Evolutionary conservation across 2,113 vertebrate species (phyloP), one percentile per base, ranked within the genome.

Genomic region (Thamnophis sirtalis): DNA sequence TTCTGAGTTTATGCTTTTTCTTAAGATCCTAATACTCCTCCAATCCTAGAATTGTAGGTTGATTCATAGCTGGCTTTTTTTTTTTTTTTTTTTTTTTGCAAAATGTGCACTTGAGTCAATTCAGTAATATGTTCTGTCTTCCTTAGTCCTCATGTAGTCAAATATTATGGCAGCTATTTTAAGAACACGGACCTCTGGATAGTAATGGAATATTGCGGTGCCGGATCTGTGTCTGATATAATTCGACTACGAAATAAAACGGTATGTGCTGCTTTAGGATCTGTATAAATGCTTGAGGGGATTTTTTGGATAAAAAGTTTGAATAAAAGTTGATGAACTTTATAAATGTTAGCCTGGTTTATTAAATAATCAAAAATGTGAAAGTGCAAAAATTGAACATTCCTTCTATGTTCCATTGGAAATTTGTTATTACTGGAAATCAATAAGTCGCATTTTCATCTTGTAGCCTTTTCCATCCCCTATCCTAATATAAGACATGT

Each of bases 121-220:
- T 84, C 50, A 88, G 33, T 84, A 53, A 92, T 22, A 56, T 17
- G 10, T 93, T 5, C 48, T 93, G 19, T 91, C 55, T 90, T 91
- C 89, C 33, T 0, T 96, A 99, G 98, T 93, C 98, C 98, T 49
- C 98, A 99, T 9, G 99, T 99, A 33, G 99, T 99, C 84, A 98
- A 98, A 24, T 99, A 99, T 90, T 99, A 99, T 0, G 99, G 99
- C 96, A 99, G 99, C 97, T 99, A 99, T 94, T 99, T 99, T 97
- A 99, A 99, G 96, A 99, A 99, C 97, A 98, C 98, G 0, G 99
- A 99, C 97, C 96, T 99, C 94, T 99, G 99, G 99, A 99, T 99
- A n/a, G 98, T 99, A 28, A 99, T 99, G 99, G 99, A 99, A 53
- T 99, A 98, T 94, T 99, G 99, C 38, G 98, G 98, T 0, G 98